Conservation (phyloP, 2,113 vertebrate species). For the Zosterops borbonicus region DNA sequence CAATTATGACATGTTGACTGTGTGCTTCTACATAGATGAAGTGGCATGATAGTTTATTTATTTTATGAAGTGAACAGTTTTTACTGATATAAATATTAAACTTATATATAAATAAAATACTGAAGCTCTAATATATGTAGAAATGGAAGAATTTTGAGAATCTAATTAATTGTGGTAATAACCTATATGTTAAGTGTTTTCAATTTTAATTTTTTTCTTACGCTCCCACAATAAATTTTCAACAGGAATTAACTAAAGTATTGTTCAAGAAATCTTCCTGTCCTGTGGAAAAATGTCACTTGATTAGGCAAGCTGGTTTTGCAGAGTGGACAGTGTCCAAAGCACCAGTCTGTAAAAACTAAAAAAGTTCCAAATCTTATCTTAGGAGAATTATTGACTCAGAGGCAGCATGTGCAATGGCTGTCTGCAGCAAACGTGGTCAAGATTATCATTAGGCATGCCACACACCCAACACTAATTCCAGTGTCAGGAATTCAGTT, state of each 20-base stretch:
- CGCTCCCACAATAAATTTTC: background rate
- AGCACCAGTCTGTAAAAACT: slow-evolving; percentile 48
- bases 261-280: background rate
- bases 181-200: background rate
- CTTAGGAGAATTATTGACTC: slow-evolving; percentile 70
- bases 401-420: slow-evolving; percentile 61
- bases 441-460: slow-evolving; percentile 65
- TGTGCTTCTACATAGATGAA: background rate
- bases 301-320: slow-evolving; percentile 55
- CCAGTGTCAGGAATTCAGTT: slow-evolving; percentile 67
- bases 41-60: background rate
- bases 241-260: background rate
- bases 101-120: background rate
- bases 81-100: background rate
- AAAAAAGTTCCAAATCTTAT: slow-evolving; percentile 70
- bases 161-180: background rate
- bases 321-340: slow-evolving; percentile 62
- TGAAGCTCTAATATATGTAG: background rate
- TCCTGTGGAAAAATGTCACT: slow-evolving; percentile 24
- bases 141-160: background rate
- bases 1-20: rapidly evolving
- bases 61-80: background rate
- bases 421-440: slow-evolving; percentile 32
- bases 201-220: background rate
- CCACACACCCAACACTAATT: slow-evolving; percentile 63